Conservation (phyloP, 2,888 invertebrate genomes). For the Brassicogethes aeneus region DNA sequence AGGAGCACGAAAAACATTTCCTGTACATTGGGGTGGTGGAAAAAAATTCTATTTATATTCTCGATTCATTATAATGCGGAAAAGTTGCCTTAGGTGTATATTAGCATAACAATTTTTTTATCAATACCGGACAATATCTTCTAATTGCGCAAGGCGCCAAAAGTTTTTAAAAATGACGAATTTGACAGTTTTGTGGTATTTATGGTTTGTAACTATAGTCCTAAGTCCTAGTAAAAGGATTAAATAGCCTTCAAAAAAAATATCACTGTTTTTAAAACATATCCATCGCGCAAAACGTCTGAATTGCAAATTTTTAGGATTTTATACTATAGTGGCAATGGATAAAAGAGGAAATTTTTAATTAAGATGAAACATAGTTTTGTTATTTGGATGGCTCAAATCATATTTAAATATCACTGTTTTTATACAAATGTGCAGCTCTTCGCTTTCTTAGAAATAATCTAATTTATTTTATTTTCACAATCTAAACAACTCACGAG, state of each 20-base stretch:
- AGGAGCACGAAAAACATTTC: no score
- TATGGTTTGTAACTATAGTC: neutral
- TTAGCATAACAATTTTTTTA: constrained; percentile 1
- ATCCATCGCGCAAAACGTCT: constrained; percentile 4
- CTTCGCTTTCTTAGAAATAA: neutral
- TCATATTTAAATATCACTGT: neutral
- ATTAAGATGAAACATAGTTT: no score
- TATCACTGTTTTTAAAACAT: constrained; percentile 2
- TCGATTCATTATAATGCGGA: constrained; percentile 2
- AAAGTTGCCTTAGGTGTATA: constrained; percentile 4
- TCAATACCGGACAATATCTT: constrained; percentile 3
- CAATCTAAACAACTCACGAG: neutral
- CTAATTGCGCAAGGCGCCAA: constrained; percentile 1
- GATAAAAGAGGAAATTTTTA: no score
- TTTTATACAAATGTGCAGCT: neutral
- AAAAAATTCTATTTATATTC: constrained; percentile 2
- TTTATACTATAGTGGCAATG: no score
- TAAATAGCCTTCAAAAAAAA: constrained; percentile 3
- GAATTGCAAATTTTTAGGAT: constrained; percentile 2
- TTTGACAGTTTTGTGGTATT: constrained; percentile 3
- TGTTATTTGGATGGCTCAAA: no score
- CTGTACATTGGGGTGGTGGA: constrained; percentile 2
- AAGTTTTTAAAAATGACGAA: constrained; percentile 4
- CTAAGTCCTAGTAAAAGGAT: neutral
- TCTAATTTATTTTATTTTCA: neutral